phyloP scores from a whole-genome alignment of 1,140 invertebrate genomes.

The Penaeus chinensis region DNA sequence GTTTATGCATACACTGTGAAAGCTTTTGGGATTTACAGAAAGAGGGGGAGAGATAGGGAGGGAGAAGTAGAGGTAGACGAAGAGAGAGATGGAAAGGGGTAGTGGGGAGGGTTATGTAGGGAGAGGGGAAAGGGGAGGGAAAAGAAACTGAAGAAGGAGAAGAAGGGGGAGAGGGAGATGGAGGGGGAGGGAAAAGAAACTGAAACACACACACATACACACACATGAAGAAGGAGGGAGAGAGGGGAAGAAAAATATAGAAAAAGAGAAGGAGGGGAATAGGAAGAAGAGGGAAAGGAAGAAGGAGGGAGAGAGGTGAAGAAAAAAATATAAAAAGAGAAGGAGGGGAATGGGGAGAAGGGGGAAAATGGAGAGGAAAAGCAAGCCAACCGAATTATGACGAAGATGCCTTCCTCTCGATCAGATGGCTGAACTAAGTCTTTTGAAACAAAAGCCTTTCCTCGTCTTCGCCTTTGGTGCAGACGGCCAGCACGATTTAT shows the following conservation, averaged over 20 bases:
- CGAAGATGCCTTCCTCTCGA: no score
- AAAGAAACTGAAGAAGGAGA: neutral
- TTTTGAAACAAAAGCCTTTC: no score
- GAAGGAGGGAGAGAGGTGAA: neutral
- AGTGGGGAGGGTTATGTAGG: neutral
- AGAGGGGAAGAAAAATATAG: neutral
- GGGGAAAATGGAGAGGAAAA: no score
- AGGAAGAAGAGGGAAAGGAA: neutral
- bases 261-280: neutral
- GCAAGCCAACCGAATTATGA: no score
- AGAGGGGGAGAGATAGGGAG: constrained; percentile 3
- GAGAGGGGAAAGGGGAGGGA: neutral
- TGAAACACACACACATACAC: neutral
- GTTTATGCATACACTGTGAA: no score
- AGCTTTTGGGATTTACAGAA: neutral
- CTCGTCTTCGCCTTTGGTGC: no score
- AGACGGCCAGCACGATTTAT: no score
- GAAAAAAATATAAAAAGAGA: neutral
- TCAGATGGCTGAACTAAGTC: no score
- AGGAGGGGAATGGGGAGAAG: neutral
- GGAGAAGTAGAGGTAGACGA: neutral
- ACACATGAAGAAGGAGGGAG: neutral
- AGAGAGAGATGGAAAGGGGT: neutral
- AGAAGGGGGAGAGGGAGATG: neutral
- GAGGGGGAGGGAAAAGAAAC: neutral